Base-by-base conservation (phyloP, 2,888 invertebrate species). In the Hipparchia sbordonii region DNA sequence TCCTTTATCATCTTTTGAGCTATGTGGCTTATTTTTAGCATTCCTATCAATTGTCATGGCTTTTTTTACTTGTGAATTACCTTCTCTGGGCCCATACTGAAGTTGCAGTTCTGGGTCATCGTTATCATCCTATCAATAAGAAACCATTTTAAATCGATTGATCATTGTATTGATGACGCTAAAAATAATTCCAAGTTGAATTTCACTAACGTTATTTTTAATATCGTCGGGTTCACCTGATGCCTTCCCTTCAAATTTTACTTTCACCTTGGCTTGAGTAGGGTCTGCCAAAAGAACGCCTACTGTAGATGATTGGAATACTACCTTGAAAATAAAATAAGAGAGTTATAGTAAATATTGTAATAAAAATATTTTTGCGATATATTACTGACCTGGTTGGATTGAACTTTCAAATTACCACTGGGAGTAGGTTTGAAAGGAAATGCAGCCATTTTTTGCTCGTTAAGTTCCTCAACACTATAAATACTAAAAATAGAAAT, bases 271-370 rank as follows among this genome's bases (percentile, higher is more conserved):
- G 7, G 96, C 95, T 81, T 94, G 94, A 63, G 94, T 91, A 0
- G 96, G 96, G 86, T 96, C 95, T 6, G 96, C 96, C 46, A 96
- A 93, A 56, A 96, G 84, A 9, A 96, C 96, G 72, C 96, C 96
- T 52, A 96, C 94, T 78, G 95, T 96, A 74, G 95, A 95, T 2
- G 96, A 95, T 84, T 96, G 95, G 85, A 95, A 96, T 61, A 96
- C 96, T 60, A 96, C 95, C 96, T 96, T 80, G 3, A n/a, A 66
- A 13, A 63, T 8, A 67, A 10, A 33, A n/a, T 48, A 57, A 52
- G 13, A 57, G 45, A 23, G 13, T 56, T 51, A 5, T 5, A 33
- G 12, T 51, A 8, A 39, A 39, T 5, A 10, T 60, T 39, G 10
- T 45, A 48, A 23, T 0, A 33, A 51, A 6, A 12, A 67, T 46